Base-by-base conservation (phyloP, 1,140 invertebrate genomes). In the Leucophenga varia region DNA sequence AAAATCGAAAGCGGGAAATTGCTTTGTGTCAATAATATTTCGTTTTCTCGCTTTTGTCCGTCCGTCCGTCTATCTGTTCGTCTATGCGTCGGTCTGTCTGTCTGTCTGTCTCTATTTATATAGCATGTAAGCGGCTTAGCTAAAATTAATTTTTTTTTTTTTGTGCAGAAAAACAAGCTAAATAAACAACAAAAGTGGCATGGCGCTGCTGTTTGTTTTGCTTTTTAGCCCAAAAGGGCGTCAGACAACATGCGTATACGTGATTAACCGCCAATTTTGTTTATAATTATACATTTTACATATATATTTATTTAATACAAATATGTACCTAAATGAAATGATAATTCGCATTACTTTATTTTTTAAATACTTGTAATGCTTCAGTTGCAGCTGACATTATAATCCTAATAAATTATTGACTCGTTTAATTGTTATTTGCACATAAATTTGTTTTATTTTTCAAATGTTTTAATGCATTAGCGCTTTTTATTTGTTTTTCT, bases 141-240 rank as follows among this genome's bases (percentile, higher is more conserved):
- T 59, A 43, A 67, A 65, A 67, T 65, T 65, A 65, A 65, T 65
- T 65, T 67, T 61, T 59, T 63, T 61, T 67, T 25, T 25, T 6
- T 25, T 25, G 10, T 25, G 5, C 10, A 6, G 10, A 5, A 25
- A 25, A 65, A 65, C 58, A 59, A 38, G 5, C 34, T 31, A 35
- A 17, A 38, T 7, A 17, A 41, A 14, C n/a, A 8, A 34, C n/a
- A 34, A 34, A 9, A 34, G 13, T 28, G 25, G 6, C 25, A 49
- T n/a, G n/a, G n/a, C n/a, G n/a, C n/a, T n/a, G n/a, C n/a, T n/a
- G n/a, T n/a, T n/a, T n/a, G n/a, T n/a, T n/a, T n/a, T n/a, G n/a
- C n/a, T n/a, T n/a, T n/a, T n/a, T n/a, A n/a, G n/a, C n/a, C n/a
- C n/a, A n/a, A n/a, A n/a, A n/a, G n/a, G n/a, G n/a, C n/a, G 22